A percentile compares a stretch with the other conserved stretches of the same genome.
phyloP scores from a whole-genome alignment of 2,888 invertebrate genomes.

The Graphium colonna region DNA sequence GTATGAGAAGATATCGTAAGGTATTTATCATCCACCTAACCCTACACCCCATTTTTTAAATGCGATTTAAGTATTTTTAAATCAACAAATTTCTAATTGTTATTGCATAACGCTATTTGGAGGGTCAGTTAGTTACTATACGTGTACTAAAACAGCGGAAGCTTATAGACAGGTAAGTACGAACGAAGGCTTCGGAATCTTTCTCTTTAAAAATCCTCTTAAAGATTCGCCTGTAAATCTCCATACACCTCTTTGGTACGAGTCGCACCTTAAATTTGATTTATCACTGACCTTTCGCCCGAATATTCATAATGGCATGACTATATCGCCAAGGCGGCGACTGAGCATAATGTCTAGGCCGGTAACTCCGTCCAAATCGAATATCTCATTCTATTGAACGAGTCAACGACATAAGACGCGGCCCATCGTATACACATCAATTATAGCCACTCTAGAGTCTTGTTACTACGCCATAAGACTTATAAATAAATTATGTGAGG shows the following conservation, averaged over 20 bases:
- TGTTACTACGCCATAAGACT: slow-evolving; percentile 29
- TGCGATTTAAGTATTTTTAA: no score
- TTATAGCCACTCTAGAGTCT: slow-evolving; percentile 7
- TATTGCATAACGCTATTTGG: no score
- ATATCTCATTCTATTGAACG: slow-evolving; percentile 52
- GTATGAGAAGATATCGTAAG: no score
- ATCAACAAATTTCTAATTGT: no score
- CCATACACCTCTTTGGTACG: background rate
- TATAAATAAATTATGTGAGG: slow-evolving; percentile 31
- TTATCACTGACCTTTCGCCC: slow-evolving; percentile 2
- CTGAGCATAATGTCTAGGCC: slow-evolving; percentile 17
- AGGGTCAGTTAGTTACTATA: no score
- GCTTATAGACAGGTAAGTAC: no score
- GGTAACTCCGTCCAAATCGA: slow-evolving; percentile 29
- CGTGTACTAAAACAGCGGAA: no score
- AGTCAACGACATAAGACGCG: slow-evolving; percentile 57
- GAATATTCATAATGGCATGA: background rate
- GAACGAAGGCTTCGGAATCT: no score
- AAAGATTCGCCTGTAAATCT: background rate
- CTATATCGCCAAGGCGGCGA: slow-evolving; percentile 1
- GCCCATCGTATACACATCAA: slow-evolving; percentile 26
- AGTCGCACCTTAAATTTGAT: background rate
- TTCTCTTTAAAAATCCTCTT: no score
- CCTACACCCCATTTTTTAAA: no score
- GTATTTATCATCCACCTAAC: no score